phyloP scores from a whole-genome alignment of 2,797 vertebrate species.

The Spatula clypeata region DNA sequence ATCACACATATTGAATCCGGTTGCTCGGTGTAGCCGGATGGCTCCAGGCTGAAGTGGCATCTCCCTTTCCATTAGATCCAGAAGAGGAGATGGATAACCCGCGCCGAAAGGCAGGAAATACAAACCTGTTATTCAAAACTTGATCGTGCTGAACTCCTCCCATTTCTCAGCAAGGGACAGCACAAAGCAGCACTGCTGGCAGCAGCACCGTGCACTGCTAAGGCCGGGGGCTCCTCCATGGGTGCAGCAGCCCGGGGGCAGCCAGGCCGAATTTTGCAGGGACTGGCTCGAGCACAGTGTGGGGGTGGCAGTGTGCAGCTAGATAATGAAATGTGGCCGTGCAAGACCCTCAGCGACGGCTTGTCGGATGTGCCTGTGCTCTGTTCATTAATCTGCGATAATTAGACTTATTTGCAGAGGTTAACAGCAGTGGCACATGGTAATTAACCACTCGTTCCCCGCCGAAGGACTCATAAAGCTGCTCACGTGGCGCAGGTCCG shows the following conservation, averaged over 20 bases:
- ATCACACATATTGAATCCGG: neutral
- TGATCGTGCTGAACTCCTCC: neutral
- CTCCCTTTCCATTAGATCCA: neutral
- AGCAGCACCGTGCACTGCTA: neutral
- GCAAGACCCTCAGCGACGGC: slow-evolving; percentile 70
- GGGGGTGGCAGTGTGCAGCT: neutral
- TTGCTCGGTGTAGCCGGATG: neutral
- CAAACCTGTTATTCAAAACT: neutral
- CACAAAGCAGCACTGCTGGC: neutral
- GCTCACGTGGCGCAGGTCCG: neutral
- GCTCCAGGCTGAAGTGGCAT: neutral
- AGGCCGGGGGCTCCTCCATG: neutral
- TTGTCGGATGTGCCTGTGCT: slow-evolving; percentile 76
- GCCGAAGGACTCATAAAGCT: slow-evolving; percentile 59
- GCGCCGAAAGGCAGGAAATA: neutral
- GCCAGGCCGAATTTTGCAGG: slow-evolving; percentile 16
- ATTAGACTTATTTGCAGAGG: slow-evolving; percentile 93
- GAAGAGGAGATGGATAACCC: neutral
- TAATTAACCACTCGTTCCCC: slow-evolving; percentile 81
- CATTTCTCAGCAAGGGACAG: neutral
- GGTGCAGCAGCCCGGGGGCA: neutral
- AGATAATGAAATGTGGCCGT: slow-evolving; percentile 82
- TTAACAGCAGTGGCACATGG: slow-evolving; percentile 86
- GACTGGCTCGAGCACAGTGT: neutral
- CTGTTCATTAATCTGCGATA: slow-evolving; percentile 92